Evolutionary conservation across 2,888 invertebrate genomes (phyloP), one percentile per base, ranked within the genome.

Genomic region (Matsumyia berberina): DNA sequence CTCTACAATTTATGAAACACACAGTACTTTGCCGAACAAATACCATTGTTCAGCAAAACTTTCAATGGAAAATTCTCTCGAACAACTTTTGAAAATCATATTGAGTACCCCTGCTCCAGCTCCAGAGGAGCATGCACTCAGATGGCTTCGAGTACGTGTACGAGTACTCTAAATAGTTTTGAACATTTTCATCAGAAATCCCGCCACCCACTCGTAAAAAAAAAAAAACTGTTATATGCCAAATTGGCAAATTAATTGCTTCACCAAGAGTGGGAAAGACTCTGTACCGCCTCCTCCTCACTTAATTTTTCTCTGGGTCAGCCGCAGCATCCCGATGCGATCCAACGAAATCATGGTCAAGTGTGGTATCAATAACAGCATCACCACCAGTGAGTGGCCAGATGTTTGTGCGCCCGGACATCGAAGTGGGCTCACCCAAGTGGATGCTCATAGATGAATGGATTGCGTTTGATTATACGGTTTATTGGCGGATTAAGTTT

Each of bases 231-330:
- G 7, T 62, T 70, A 60, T 15, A 12, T 62, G 73, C 62, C 55
- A 55, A 74, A 44, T 62, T 55, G 44, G 66, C 67, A 70, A 67
- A 76, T 76, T 67, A 76, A 60, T 67, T 60, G 19, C 51, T 33
- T 15, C 55, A 57, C 58, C 55, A 11, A 33, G 17, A n/a, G 24
- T 5, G 15, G 11, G 37, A n/a, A 19, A 24, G 24, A 46, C 46
- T 57, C 46, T 0, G 0, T 19, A 7, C 35, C 7, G n/a, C 7
- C n/a, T 17, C 11, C 8, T 24, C 2, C 7, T 6, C 8, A 8
- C 51, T n/a, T n/a, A n/a, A n/a, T n/a, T n/a, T n/a, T n/a, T n/a
- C n/a, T 11, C 51, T 24, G 4, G 5, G 17, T 17, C 3, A 11
- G 24, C 46, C 19, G 2, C 12, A 3, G n/a, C n/a, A 24, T 24